Base-by-base conservation (phyloP, 2,113 vertebrate genomes). In the Panthera tigris region DNA sequence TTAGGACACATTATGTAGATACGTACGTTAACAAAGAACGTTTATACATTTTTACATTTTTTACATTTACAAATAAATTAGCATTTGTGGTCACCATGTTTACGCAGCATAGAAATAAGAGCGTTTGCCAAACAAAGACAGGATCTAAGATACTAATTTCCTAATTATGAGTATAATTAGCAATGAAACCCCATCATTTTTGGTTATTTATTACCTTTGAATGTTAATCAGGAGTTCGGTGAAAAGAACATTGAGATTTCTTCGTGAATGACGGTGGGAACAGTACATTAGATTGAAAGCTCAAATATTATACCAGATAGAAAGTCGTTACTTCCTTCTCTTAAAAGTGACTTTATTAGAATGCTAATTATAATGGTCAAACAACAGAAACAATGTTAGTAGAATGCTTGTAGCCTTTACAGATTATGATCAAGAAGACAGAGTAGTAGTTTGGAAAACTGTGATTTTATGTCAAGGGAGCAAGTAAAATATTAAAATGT, bases 141-240 rank as follows among this genome's bases (percentile, higher is more conserved):
- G 4, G 5, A 71, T 36, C 93, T 76, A 93, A 69, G 11, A 14
- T 82, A 7, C 33, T 68, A 13, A 50, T 83, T 94, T 86, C 66
- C 61, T 84, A 90, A 23, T 23, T 82, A 36, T 84, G 39, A 89
- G 27, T 25, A 87, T 4, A 97, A 11, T 48, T 78, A 78, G 4
- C 13, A 93, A 23, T 3, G 16, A 94, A 82, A 95, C 39, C 69
- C 36, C 21, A 52, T 65, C 73, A 55, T 93, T 61, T 74, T 66
- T 96, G 23, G 23, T 12, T 94, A n/a, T 29, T 69, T 71, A 78
- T 94, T 69, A 27, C 7, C 29, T 93, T 23, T 50, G 48, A 89
- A 66, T 71, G 88, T 82, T 97, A 79, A 95, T 91, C 90, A 79
- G 36, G 13, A 94, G 29, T n/a, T 89, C 4, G 25, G 11, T 82